Base-by-base conservation (phyloP, 2,113 vertebrate genomes). In the Bagarius yarrelli region DNA sequence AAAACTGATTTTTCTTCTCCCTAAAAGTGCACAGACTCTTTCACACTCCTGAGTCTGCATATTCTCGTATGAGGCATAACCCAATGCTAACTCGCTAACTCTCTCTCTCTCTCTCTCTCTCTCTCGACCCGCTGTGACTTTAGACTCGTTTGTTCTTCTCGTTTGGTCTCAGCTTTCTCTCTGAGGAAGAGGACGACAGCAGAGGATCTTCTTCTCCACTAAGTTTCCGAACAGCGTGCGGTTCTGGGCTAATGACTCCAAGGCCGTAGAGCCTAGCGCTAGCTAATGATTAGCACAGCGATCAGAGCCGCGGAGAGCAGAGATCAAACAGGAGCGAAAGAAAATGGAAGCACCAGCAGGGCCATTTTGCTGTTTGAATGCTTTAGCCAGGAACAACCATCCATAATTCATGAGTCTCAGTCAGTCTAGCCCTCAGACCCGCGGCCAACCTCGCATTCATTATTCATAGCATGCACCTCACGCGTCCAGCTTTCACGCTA, bases 341-440 rank as follows among this genome's bases (percentile, higher is more conserved):
- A 79, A 76, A 76, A 55, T 85, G 78, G 80, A 81, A 82, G 84
- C 84, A 83, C 78, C 74, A 71, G 57, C 71, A 87, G 85, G 85
- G 80, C 80, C 85, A 84, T 79, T 77, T 81, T 79, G 44, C 67
- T 80, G 83, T 86, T 85, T 79, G 83, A 78, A 84, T 75, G 84
- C 83, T 79, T 78, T 84, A 85, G 78, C 86, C 88, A 89, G 86
- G 81, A 89, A 89, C 84, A 89, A 89, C 85, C 84, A 89, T 89
- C 78, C 82, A 89, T 89, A 85, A 89, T 89, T 87, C 85, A 89
- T 89, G 81, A 83, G 80, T 52, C 66, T 50, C 63, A 44, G 84
- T 40, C 59, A 44, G 84, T 87, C 85, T 84, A 79, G 84, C 79
- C 82, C 84, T 84, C 81, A 87, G 83, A 87, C 83, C 84, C 82